phyloP scores from a whole-genome alignment of 53 echinoderm and acorn worm genomes.

The Arbacia lixula region DNA sequence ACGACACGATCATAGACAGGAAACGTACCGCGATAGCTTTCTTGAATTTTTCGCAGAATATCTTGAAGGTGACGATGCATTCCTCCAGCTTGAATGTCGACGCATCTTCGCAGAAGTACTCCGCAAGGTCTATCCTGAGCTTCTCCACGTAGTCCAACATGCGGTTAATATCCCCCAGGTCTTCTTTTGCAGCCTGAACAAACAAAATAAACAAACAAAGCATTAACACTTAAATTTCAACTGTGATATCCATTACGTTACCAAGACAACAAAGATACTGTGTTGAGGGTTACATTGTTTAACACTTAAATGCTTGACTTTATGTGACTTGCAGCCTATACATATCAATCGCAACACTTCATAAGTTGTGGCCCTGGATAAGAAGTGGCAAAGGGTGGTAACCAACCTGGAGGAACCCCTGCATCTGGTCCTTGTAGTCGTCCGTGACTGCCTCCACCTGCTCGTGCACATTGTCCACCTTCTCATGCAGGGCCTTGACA shows the following conservation, averaged over 20 bases:
- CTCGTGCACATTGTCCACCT: conserved; percentile 58
- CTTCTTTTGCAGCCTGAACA: conserved; percentile 76
- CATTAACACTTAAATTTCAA: not conserved
- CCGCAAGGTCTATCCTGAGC: conserved; percentile 73
- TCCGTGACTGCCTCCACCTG: conserved; percentile 63
- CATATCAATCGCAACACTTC: no score
- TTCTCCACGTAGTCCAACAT: conserved; percentile 80
- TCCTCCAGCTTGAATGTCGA: conserved; percentile 90
- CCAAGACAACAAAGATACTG: no score
- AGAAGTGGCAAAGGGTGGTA: no score
- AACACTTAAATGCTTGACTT: no score
- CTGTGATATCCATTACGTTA: no score
- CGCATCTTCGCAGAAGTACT: conserved; percentile 93
- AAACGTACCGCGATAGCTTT: conserved; percentile 79
- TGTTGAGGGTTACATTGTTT: no score
- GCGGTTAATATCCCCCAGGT: conserved; percentile 62
- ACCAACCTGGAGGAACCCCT: conserved; percentile 65
- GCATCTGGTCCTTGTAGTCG: conserved; percentile 71
- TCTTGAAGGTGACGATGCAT: conserved; percentile 83
- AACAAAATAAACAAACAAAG: not conserved
- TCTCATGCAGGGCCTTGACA: conserved; percentile 72
- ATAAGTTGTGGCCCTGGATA: no score
- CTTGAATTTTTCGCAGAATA: conserved; percentile 96
- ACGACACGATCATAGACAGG: no score
- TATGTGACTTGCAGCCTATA: no score